Evolutionary conservation across 2,113 vertebrate genomes (phyloP), one percentile per base, ranked within the genome.

Genomic region (Guaruba guarouba): DNA sequence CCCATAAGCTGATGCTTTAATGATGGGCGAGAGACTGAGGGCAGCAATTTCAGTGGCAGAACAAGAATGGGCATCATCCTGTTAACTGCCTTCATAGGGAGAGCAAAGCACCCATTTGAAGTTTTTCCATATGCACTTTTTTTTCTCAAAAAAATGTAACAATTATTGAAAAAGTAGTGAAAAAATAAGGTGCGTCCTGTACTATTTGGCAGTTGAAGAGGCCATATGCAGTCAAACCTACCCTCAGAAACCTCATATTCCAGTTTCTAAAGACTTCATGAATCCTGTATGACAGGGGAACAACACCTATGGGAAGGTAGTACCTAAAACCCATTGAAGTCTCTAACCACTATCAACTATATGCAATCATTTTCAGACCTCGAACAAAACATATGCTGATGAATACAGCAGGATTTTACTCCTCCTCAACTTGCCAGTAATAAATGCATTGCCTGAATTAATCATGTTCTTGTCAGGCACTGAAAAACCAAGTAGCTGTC

Each of bases 371-470:
- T 93, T 95, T 92, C 83, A 94, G 85, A 52, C 11, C 88, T 88
- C 33, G 27, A 92, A 77, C 49, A 70, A 96, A 95, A 88, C 27
- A 84, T 28, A 74, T 59, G 68, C 64, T 88, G 82, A 78, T 70
- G 35, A 90, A 90, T 90, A 83, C 28, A 71, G 59, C 10, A 92
- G 43, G 17, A 86, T 92, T 77, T 86, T 81, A 81, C 79, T 92
- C 76, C 92, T 93, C 79, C 43, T 93, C 79, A 81, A 61, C 59
- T 83, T 92, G 46, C 46, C 35, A 64, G 64, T 83, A 93, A 93
- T 90, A 96, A 96, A 90, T 9, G 17, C 43, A 71, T 27, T 59
- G 31, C 37, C 63, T 78, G 85, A 88, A 90, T 93, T 90, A 96
- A 92, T 95, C 82, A 88, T 46, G 10, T 55, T 83, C 76, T 93